A percentile compares a stretch with the other conserved stretches of the same genome.
Evolutionary conservation across 2,888 invertebrate genomes (phyloP).

Genomic region (Ganaspis brasiliensis): DNA sequence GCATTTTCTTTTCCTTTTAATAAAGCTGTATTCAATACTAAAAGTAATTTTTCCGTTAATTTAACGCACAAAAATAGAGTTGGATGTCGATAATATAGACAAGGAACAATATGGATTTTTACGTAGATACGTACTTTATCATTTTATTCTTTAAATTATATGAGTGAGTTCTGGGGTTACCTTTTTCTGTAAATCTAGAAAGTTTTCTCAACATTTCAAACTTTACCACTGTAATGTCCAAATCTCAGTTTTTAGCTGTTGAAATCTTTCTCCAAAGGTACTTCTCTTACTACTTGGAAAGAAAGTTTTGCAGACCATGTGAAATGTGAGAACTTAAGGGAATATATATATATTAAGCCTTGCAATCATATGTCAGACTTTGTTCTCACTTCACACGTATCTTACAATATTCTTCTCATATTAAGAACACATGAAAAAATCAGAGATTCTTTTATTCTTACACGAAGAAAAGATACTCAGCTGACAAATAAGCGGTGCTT

Average conservation of each 20-base stretch:
- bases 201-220: conserved; percentile 26
- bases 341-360: conserved; percentile 2
- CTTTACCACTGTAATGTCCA: conserved; percentile 11
- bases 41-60: no score
- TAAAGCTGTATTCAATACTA: no score
- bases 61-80: no score
- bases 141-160: conserved; percentile 1
- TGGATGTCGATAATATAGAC: no score
- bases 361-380: no score
- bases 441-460: neutral
- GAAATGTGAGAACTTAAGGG: conserved; percentile 52
- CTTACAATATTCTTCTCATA: neutral
- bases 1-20: no score
- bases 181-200: conserved; percentile 18
- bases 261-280: conserved; percentile 14
- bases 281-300: conserved; percentile 21
- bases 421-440: no score
- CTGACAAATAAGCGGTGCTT: no score
- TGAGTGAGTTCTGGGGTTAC: neutral
- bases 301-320: conserved; percentile 55
- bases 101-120: no score
- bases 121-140: neutral
- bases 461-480: no score
- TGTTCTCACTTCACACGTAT: conserved; percentile 2
- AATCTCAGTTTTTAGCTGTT: conserved; percentile 16